These are phyloP conservation scores for Anhinga rufa DNA, from an alignment of 2,113 vertebrate species.

Conservation along the genomic window DNA sequence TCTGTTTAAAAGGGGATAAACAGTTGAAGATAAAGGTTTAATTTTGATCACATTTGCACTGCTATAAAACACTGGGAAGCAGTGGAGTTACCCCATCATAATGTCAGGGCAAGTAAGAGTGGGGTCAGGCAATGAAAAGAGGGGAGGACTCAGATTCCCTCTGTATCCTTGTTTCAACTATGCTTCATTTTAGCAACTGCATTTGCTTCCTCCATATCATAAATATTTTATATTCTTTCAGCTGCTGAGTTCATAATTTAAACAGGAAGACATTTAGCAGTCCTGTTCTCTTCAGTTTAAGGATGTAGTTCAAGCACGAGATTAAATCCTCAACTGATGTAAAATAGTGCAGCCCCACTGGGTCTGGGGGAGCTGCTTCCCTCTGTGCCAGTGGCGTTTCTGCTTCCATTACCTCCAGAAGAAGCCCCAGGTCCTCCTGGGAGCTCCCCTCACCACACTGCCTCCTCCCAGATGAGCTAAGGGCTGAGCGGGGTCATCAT, in stretches of 20 bases:
- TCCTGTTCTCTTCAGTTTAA: not conserved
- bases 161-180: constrained; percentile 50
- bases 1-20: not conserved
- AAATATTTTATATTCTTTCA: constrained; percentile 46
- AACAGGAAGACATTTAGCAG: constrained; percentile 22
- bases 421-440: not conserved
- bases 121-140: not conserved
- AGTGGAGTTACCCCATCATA: not conserved
- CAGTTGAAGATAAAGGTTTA: not conserved
- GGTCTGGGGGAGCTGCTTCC: not conserved
- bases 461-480: not conserved
- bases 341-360: not conserved
- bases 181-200: not conserved
- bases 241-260: not conserved
- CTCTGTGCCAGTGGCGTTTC: not conserved
- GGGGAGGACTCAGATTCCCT: not conserved
- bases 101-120: not conserved
- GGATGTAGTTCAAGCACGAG: not conserved
- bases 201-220: not conserved
- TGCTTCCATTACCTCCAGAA: not conserved
- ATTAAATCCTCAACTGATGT: not conserved
- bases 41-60: not conserved
- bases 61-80: not conserved
- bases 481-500: not conserved
- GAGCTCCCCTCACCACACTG: not conserved